Conservation (phyloP, 2,113 vertebrate genomes). For the Ameiurus melas region DNA sequence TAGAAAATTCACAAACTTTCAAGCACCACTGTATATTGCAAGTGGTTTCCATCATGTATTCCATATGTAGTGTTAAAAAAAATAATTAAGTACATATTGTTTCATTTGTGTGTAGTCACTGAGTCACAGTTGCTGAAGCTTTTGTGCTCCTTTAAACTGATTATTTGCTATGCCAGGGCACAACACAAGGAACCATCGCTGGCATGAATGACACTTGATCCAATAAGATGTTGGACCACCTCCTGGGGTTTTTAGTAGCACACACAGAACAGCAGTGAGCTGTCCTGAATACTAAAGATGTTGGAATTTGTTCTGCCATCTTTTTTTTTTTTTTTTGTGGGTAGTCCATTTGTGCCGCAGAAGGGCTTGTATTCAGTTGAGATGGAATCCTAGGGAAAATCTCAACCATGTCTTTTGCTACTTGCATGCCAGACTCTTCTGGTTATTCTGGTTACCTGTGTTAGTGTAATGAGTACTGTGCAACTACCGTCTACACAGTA, state of each 20-base stretch:
- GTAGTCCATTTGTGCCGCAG: slow-evolving; percentile 12
- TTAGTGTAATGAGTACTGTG: not conserved
- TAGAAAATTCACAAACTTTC: too few species aligned
- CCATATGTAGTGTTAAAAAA: not conserved
- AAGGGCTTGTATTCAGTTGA: slow-evolving; percentile 6
- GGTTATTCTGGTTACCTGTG: slow-evolving; percentile 6
- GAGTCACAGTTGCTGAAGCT: not conserved
- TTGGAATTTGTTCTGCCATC: slow-evolving; percentile 32
- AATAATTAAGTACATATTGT: too few species aligned
- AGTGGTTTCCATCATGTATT: not conserved
- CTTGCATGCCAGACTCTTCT: not conserved
- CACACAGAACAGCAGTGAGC: slow-evolving; percentile 33
- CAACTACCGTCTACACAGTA: not conserved
- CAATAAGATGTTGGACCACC: slow-evolving; percentile 32
- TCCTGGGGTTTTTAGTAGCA: slow-evolving; percentile 31
- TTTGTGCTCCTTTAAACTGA: slow-evolving; percentile 25
- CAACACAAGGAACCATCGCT: not conserved
- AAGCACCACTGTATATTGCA: not conserved
- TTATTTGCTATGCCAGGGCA: slow-evolving; percentile 5
- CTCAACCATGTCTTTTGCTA: slow-evolving; percentile 11
- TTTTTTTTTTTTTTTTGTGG: slow-evolving; percentile 4
- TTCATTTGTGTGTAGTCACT: not conserved
- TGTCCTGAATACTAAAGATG: slow-evolving; percentile 36
- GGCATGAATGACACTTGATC: slow-evolving; percentile 27
- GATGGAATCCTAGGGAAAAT: slow-evolving; percentile 22